A percentile compares a stretch with the other conserved stretches of the same genome.
Conservation (phyloP, 2,888 invertebrate species). For the Chymomyza caudatula region DNA sequence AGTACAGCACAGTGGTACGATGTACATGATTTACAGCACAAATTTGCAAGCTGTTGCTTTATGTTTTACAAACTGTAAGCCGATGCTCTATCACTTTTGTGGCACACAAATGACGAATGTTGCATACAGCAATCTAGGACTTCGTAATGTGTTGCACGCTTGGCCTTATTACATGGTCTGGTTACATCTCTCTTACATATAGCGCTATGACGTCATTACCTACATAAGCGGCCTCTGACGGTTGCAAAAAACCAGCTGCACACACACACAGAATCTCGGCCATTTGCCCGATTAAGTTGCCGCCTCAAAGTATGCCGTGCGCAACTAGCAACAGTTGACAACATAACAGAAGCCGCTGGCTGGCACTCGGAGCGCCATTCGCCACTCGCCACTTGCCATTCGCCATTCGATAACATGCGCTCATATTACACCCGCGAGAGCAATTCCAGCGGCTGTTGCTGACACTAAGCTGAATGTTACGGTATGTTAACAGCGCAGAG, state of each 20-base stretch:
- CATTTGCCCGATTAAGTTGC: conserved; percentile 16
- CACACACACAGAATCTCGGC: conserved; percentile 3
- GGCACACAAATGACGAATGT: no score
- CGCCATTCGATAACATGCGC: conserved; percentile 34
- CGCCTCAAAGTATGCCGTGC: conserved; percentile 49
- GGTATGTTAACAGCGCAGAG: conserved; percentile 1
- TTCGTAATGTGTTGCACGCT: conserved; percentile 27
- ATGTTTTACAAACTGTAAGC: no score
- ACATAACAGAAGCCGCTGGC: conserved; percentile 7
- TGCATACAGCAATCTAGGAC: neutral
- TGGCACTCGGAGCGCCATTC: conserved; percentile 4
- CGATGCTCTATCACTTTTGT: no score
- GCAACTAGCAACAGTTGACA: conserved; percentile 63
- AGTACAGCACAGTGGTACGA: neutral
- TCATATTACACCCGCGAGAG: conserved; percentile 49
- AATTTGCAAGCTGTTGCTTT: neutral
- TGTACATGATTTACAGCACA: neutral
- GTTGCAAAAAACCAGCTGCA: no score
- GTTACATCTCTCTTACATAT: conserved; percentile 33
- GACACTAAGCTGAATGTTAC: neutral
- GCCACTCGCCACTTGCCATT: conserved; percentile 1
- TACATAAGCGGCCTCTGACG: conserved; percentile 41
- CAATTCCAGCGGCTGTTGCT: neutral
- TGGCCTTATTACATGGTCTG: conserved; percentile 48
- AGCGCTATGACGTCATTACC: conserved; percentile 68